A percentile compares a stretch with the other conserved stretches of the same genome.
These are phyloP conservation scores for Cercopithecus hamlyni DNA, from an alignment of 2,797 vertebrate genomes.

Conservation along the genomic window DNA sequence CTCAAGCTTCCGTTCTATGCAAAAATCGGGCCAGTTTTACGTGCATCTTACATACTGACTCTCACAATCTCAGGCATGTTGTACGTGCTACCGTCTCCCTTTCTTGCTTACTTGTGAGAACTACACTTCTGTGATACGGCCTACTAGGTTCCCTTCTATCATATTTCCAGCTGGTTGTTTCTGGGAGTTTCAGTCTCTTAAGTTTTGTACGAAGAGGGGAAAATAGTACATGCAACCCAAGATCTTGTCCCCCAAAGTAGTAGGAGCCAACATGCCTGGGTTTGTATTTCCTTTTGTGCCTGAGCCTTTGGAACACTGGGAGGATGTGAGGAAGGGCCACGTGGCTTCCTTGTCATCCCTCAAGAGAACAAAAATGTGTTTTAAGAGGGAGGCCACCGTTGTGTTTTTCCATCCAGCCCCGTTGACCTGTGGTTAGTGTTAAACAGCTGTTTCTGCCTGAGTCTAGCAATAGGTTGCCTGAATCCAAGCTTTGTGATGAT, in stretches of 20 bases:
- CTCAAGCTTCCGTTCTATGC: neutral
- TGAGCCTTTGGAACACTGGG: neutral
- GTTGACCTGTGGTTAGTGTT: neutral
- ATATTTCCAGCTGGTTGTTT: neutral
- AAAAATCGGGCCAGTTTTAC: neutral
- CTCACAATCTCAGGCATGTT: neutral
- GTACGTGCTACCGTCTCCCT: neutral
- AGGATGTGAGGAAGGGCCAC: neutral
- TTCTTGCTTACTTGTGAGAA: neutral
- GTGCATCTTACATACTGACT: neutral
- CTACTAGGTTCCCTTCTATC: accelerated
- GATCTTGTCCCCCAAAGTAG: neutral
- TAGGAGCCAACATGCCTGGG: neutral
- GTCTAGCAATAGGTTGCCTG: neutral
- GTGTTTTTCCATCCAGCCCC: neutral
- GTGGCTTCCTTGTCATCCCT: neutral
- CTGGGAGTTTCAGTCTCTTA: neutral
- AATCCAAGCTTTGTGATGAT: neutral
- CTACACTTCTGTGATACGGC: accelerated
- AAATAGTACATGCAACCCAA: neutral
- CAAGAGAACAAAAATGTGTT: neutral
- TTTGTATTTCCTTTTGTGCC: neutral
- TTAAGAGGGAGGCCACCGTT: neutral
- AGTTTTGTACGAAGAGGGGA: neutral
- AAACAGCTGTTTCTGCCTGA: neutral